Percentiles rank a stretch among this genome's conserved stretches.
phyloP scores from a whole-genome alignment of 2,888 invertebrate species.

The Empis livida region DNA sequence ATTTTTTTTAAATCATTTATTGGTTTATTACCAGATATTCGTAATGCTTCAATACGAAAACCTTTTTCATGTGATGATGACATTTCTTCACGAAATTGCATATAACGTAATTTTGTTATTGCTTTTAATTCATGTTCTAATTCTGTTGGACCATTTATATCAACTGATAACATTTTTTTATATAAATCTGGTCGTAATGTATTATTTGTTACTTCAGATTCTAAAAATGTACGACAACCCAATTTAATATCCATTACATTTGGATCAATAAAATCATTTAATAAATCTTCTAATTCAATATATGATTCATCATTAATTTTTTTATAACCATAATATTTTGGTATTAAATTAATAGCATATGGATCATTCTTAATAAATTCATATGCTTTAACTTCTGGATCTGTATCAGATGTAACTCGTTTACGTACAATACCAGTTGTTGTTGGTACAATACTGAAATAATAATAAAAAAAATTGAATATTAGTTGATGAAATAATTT shows the following conservation, averaged over 20 bases:
- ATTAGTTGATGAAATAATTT: conserved; percentile 3
- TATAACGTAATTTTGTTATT: conserved; percentile 91
- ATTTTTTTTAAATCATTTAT: conserved; percentile 82
- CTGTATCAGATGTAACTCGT: conserved; percentile 59
- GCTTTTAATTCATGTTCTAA: conserved; percentile 71
- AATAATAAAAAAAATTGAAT: conserved; percentile 4
- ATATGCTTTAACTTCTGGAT: conserved; percentile 66
- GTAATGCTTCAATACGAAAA: conserved; percentile 92
- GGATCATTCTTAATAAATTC: conserved; percentile 65
- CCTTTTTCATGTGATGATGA: conserved; percentile 88
- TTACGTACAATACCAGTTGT: conserved; percentile 92
- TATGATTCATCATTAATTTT: conserved; percentile 63
- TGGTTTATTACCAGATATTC: conserved; percentile 68
- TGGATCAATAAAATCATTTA: conserved; percentile 82
- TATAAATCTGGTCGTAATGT: conserved; percentile 77
- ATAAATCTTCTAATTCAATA: conserved; percentile 89
- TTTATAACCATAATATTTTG: conserved; percentile 72
- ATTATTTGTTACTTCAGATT: conserved; percentile 85
- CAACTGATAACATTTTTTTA: conserved; percentile 89
- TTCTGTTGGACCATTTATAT: conserved; percentile 71
- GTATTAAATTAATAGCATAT: conserved; percentile 44
- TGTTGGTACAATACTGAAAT: conserved; percentile 70
- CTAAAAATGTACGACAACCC: conserved; percentile 90
- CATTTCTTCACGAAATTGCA: conserved; percentile 89
- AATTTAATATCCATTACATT: conserved; percentile 97